phyloP scores from a whole-genome alignment of 2,113 vertebrate genomes.

The Petaurus breviceps region DNA sequence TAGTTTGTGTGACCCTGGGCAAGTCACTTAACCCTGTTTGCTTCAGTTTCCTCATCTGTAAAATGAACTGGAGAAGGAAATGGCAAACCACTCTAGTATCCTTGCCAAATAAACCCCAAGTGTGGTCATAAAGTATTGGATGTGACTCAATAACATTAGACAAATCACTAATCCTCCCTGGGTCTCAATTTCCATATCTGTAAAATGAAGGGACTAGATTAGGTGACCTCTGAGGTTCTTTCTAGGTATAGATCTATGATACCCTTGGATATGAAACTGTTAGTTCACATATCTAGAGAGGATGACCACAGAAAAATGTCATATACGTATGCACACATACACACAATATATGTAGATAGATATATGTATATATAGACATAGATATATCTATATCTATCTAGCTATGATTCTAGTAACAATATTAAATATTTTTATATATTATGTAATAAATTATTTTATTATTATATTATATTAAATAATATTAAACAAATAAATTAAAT shows the following conservation, averaged over 20 bases:
- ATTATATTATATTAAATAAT: no score
- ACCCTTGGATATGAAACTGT: not conserved
- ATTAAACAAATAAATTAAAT: no score
- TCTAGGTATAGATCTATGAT: not conserved
- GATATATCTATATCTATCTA: no score
- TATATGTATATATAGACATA: not conserved
- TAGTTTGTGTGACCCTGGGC: not conserved
- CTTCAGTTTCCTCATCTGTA: not conserved
- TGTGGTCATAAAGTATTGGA: not conserved
- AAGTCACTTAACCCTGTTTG: not conserved
- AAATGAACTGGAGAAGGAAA: not conserved
- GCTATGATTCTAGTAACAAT: not conserved
- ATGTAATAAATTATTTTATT: no score
- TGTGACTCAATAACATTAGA: not conserved
- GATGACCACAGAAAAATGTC: not conserved
- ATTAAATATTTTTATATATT: no score
- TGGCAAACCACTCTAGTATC: not conserved
- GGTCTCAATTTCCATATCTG: not conserved
- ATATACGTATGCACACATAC: not conserved
- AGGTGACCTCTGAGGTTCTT: not conserved
- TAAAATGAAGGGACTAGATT: not conserved
- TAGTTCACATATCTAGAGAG: not conserved
- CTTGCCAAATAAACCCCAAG: not conserved
- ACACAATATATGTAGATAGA: not conserved
- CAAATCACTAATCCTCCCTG: not conserved